Evolutionary conservation across 92 coral and sea anemone genomes (phyloP).

Genomic region (Heliopora coerulea): DNA sequence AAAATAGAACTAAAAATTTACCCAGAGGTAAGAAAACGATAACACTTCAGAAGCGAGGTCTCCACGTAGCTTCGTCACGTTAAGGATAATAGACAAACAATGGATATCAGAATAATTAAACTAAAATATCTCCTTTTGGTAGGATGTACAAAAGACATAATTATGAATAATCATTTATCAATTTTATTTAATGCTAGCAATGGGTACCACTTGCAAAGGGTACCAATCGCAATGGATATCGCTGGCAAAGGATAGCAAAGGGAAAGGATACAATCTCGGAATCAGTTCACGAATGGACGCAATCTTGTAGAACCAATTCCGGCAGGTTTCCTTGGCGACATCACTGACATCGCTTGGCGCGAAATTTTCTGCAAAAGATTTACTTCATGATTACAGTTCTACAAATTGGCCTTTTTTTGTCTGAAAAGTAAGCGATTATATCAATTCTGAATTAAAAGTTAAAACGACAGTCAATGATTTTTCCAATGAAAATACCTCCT

Average conservation of each 20-base stretch:
- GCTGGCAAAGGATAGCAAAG: too few species aligned
- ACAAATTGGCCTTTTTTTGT: too few species aligned
- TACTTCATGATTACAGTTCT: not conserved
- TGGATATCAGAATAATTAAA: too few species aligned
- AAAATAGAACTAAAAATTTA: too few species aligned
- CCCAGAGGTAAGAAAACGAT: conserved; percentile 92
- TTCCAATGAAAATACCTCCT: too few species aligned
- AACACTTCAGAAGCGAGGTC: conserved; percentile 89
- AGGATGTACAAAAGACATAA: not conserved
- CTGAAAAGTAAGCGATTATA: not conserved
- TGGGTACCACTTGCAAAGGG: too few species aligned
- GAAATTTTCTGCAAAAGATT: conserved; percentile 65
- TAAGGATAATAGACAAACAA: conserved; percentile 30
- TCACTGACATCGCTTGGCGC: conserved; percentile 94
- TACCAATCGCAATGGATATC: too few species aligned
- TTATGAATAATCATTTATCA: too few species aligned
- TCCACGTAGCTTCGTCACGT: conserved; percentile 73
- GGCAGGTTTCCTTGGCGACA: conserved; percentile 97
- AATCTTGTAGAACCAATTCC: conserved; percentile 99
- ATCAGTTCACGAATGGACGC: conserved; percentile 92
- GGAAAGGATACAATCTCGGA: conserved; percentile 95
- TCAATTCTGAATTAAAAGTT: not conserved
- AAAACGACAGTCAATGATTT: not conserved
- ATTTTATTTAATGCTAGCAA: too few species aligned
- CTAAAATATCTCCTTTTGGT: too few species aligned